phyloP scores from a whole-genome alignment of 2,888 invertebrate genomes.

The Miltochrista miniata region DNA sequence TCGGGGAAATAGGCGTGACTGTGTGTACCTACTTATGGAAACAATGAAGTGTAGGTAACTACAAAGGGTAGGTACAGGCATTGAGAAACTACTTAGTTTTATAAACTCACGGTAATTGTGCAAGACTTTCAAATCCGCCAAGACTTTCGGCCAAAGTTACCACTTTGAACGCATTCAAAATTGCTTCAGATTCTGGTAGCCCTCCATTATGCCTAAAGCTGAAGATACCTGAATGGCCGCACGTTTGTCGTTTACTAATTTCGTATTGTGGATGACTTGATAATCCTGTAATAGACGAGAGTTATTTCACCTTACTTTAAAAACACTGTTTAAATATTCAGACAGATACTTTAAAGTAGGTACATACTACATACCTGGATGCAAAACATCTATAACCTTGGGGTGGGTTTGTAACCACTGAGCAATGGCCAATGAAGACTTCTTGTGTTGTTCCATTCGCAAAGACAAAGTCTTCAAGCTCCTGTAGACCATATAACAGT shows the following conservation, averaged over 20 bases:
- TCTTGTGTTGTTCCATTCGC: slow-evolving; percentile 95
- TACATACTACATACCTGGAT: slow-evolving; percentile 85
- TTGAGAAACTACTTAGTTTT: background rate
- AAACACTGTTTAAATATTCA: too few relatives aligned
- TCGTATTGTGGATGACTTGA: slow-evolving; percentile 94
- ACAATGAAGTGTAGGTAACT: too few relatives aligned
- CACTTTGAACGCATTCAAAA: slow-evolving; percentile 89
- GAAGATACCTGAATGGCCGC: slow-evolving; percentile 96
- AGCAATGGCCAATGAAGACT: slow-evolving; percentile 90
- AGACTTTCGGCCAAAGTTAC: slow-evolving; percentile 96
- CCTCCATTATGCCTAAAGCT: slow-evolving; percentile 94
- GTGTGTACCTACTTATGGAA: too few relatives aligned
- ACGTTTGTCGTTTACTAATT: slow-evolving; percentile 90
- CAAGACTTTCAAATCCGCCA: slow-evolving; percentile 97
- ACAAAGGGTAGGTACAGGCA: too few relatives aligned
- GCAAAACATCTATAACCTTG: slow-evolving; percentile 90
- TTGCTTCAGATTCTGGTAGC: slow-evolving; percentile 87
- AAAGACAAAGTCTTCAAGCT: slow-evolving; percentile 96
- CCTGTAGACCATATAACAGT: slow-evolving; percentile 96
- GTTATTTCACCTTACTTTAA: too few relatives aligned
- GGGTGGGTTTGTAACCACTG: slow-evolving; percentile 92
- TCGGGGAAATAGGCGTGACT: too few relatives aligned
- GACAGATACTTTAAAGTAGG: too few relatives aligned
- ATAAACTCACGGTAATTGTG: slow-evolving; percentile 93
- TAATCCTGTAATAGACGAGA: slow-evolving; percentile 78